Conservation (phyloP, 2,797 vertebrate genomes). For the Prionace glauca region DNA sequence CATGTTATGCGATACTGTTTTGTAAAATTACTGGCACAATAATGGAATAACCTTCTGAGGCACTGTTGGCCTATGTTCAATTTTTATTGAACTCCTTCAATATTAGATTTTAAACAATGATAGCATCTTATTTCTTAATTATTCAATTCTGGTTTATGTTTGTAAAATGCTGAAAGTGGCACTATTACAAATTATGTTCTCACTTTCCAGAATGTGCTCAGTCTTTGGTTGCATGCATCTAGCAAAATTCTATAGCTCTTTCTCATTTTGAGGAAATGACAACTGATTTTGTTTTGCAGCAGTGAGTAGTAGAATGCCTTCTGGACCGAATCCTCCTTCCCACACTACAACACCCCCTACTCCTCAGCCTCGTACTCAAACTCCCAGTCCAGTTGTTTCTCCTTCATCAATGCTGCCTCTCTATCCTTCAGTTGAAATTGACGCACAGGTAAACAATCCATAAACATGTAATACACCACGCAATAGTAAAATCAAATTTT, state of each 20-base stretch:
- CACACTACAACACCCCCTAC: constrained; percentile 73
- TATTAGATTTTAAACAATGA: background rate
- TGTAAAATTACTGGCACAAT: background rate
- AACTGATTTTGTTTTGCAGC: constrained; percentile 63
- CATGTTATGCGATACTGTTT: background rate
- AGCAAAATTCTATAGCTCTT: background rate
- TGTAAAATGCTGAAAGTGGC: background rate
- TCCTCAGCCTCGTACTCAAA: constrained; percentile 75
- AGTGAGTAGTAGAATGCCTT: constrained; percentile 87
- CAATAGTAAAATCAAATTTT: background rate
- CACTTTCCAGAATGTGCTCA: background rate
- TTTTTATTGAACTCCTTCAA: background rate
- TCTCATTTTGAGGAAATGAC: constrained; percentile 22
- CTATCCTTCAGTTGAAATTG: constrained; percentile 94
- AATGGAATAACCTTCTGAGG: background rate
- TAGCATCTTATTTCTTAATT: background rate
- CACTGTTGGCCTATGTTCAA: background rate
- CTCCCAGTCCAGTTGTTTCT: constrained; percentile 65
- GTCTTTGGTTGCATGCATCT: background rate
- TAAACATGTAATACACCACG: background rate
- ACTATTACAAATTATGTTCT: too few species aligned
- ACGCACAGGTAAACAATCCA: constrained; percentile 80
- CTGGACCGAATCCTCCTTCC: constrained; percentile 54
- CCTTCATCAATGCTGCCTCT: constrained; percentile 80
- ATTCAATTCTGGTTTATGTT: background rate